These are phyloP conservation scores for Ophthalmolycus amberensis DNA, from an alignment of 2,113 vertebrate species.

Conservation along the genomic window DNA sequence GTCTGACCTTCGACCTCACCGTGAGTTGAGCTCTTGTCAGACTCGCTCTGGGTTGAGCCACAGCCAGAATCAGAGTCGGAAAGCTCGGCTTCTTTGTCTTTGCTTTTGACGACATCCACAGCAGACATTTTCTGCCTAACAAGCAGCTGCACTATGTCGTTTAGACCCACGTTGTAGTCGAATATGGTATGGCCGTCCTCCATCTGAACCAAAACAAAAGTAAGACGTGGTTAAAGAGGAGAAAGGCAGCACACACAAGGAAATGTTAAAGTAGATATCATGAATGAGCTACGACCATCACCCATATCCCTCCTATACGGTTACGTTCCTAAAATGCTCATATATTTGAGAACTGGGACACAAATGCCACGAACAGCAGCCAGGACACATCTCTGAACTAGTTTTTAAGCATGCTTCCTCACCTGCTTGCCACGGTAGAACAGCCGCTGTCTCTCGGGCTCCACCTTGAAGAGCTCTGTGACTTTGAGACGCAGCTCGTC, in stretches of 20 bases:
- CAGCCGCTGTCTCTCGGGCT: conserved; percentile 89
- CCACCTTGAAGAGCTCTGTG: conserved; percentile 89
- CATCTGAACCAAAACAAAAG: conserved; percentile 84
- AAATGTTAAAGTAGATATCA: not conserved
- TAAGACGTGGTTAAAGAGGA: not conserved
- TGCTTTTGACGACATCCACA: conserved; percentile 64
- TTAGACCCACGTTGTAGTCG: conserved; percentile 93
- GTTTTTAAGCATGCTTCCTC: conserved; percentile 9
- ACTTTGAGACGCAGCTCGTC: conserved; percentile 91
- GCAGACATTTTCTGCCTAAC: conserved; percentile 85
- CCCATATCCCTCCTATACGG: too few relatives aligned
- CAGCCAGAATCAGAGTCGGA: conserved; percentile 96
- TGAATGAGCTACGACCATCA: not conserved
- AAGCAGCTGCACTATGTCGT: conserved; percentile 94
- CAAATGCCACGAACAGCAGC: not conserved
- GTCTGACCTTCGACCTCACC: conserved; percentile 85
- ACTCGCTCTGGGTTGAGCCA: conserved; percentile 92
- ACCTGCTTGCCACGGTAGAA: conserved; percentile 98
- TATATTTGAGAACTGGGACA: not conserved
- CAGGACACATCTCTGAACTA: not conserved
- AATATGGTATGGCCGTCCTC: conserved; percentile 96
- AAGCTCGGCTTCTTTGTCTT: conserved; percentile 91
- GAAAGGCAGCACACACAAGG: not conserved
- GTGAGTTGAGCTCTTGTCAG: conserved; percentile 92
- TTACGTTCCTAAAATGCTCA: not conserved